A percentile compares a stretch with the other conserved stretches of the same genome.
These are phyloP conservation scores for Erebia epiphron DNA, from an alignment of 2,888 invertebrate genomes.

Conservation along the genomic window DNA sequence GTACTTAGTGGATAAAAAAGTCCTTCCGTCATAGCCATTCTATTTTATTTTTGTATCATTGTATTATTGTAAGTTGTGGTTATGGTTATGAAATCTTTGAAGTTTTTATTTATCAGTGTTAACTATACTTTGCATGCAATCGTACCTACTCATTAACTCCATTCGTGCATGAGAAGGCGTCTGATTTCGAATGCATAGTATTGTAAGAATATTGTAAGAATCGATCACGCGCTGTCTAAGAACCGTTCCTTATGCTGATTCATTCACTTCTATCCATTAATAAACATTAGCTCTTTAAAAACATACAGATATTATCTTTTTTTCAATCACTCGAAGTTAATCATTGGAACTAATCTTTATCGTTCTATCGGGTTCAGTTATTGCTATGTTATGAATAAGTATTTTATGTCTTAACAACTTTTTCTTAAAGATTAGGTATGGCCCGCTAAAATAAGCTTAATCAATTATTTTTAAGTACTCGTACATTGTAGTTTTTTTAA, in stretches of 20 bases:
- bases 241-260: slow-evolving; percentile 55
- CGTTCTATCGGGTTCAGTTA: not conserved
- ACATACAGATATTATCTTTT: slow-evolving; percentile 19
- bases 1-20: too few species aligned
- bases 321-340: slow-evolving; percentile 21
- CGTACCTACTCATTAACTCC: not conserved
- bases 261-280: slow-evolving; percentile 45
- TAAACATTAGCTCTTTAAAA: slow-evolving; percentile 43
- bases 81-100: not conserved
- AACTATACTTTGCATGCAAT: not conserved
- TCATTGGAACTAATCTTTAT: slow-evolving; percentile 24
- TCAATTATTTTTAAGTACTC: too few species aligned
- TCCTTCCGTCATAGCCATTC: too few species aligned
- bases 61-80: too few species aligned
- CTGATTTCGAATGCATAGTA: slow-evolving; percentile 60
- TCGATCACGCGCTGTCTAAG: slow-evolving; percentile 59
- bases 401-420: not conserved
- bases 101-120: too few species aligned
- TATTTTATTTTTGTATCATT: too few species aligned
- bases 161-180: slow-evolving; percentile 33
- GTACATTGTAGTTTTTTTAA: too few species aligned
- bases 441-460: not conserved
- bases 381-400: not conserved
- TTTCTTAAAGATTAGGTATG: not conserved
- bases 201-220: slow-evolving; percentile 47